Evolutionary conservation across 92 coral and sea anemone species (phyloP), one percentile per base, ranked within the genome.

Genomic region (Meandrina meandrites): DNA sequence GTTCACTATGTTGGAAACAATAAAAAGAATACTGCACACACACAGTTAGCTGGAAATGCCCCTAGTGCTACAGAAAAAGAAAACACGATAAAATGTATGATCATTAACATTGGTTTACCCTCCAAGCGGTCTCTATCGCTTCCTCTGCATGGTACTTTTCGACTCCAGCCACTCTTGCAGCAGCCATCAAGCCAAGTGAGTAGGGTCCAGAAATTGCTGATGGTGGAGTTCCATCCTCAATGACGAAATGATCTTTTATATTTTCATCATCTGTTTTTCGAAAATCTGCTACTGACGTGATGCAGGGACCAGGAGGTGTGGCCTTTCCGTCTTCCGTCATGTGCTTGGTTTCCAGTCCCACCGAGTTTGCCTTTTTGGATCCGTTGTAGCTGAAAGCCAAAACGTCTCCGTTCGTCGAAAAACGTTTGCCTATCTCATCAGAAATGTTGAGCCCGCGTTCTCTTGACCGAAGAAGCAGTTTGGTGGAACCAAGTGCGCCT

Each of bases 361-460:
- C n/a, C 0, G 92, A 78, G 71, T 89, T 89, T 2, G 83, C 83
- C 21, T 53, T 34, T 16, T 70, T 53, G 0, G 48, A 88, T 4
- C 94, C 94, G 2, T 89, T 79, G 58, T 86, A 92, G 76, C 94
- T 85, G 53, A 86, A 71, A 5, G 81, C 90, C 0, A 82, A 30
- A 40, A 78, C 91, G 73, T 92, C 94, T 1, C 94, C 94, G 34
- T 92, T 89, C 9, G 94, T 92, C 2, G 94, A 76, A 28, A 92
- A 92, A 22, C 86, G 67, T n/a, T 42, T 82, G 4, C 94, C 92
- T 1, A 78, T 22, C 35, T 73, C 24, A 36, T 45, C 69, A 0
- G 94, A 89, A 7, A 92, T 57, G 37, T 86, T 36, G 36, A 92
- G 87, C 22, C 94, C 94, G 5, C 80, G 79, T 48, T 86, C 83